A percentile compares a stretch with the other conserved stretches of the same genome.
These are phyloP conservation scores for Abramis brama DNA, from an alignment of 2,113 vertebrate species.

Conservation along the genomic window DNA sequence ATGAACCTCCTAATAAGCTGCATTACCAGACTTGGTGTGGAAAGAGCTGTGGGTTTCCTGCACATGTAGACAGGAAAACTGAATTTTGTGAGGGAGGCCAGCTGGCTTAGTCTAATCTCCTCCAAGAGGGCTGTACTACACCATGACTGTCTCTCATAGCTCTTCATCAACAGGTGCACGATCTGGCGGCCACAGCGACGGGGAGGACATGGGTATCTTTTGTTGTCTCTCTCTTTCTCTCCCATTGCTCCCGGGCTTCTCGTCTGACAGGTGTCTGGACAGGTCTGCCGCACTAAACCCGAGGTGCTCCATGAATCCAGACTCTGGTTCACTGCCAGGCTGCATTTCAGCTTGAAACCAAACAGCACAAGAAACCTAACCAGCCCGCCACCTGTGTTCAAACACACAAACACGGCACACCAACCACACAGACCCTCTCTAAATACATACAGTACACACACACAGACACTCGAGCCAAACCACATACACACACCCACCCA, in stretches of 20 bases:
- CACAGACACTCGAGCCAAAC: background rate
- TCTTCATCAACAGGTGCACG: constrained; percentile 27
- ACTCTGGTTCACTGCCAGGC: constrained; percentile 24
- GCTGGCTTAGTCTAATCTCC: constrained; percentile 36
- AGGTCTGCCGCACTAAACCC: constrained; percentile 23
- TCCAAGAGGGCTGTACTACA: constrained; percentile 8
- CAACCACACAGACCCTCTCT: constrained; percentile 25
- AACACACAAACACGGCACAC: background rate
- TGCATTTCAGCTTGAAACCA: constrained; percentile 29
- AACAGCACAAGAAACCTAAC: constrained; percentile 28
- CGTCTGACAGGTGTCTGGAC: constrained; percentile 27
- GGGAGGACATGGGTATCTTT: constrained; percentile 5
- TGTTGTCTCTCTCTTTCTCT: background rate
- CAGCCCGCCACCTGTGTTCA: constrained; percentile 10
- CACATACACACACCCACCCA: constrained; percentile 10
- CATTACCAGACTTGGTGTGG: constrained; percentile 1
- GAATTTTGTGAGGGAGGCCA: background rate
- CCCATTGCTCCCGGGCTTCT: background rate
- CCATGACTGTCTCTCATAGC: background rate
- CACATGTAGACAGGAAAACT: constrained; percentile 28
- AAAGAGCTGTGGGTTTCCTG: constrained; percentile 16
- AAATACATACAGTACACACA: background rate
- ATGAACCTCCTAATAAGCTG: constrained; percentile 7
- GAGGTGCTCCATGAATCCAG: constrained; percentile 12
- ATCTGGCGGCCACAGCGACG: background rate